A percentile compares a stretch with the other conserved stretches of the same genome.
Evolutionary conservation across 1,140 invertebrate genomes (phyloP).

Genomic region (Aporrectodea caliginosa): DNA sequence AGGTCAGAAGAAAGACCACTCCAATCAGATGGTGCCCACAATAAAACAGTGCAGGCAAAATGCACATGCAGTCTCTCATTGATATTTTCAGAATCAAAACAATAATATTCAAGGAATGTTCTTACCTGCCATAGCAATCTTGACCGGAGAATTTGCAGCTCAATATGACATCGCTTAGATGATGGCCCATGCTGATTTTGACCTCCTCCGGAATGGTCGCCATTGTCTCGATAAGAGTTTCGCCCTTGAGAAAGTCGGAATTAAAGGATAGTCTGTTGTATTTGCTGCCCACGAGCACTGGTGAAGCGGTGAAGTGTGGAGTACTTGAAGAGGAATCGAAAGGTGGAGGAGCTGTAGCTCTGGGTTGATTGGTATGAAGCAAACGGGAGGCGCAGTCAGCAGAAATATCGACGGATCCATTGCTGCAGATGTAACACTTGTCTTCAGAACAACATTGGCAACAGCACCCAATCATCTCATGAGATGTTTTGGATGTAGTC

Average conservation of each 20-base stretch:
- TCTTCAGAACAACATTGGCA: neutral
- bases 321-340: neutral
- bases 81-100: no score
- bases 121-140: constrained; percentile 14
- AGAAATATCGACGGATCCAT: neutral
- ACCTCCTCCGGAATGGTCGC: neutral
- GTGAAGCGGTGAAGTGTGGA: neutral
- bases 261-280: neutral
- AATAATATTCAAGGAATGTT: no score
- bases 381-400: neutral
- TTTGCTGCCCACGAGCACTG: neutral
- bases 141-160: constrained; percentile 14
- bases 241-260: neutral
- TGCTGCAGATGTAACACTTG: neutral
- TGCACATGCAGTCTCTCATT: no score
- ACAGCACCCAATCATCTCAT: neutral
- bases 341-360: no score
- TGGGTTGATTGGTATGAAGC: no score
- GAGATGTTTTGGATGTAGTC: no score
- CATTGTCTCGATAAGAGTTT: neutral
- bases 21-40: no score
- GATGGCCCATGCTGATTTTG: neutral
- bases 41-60: no score
- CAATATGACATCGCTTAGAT: constrained; percentile 15
- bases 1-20: no score